Evolutionary conservation across 2,888 invertebrate species (phyloP), one percentile per base, ranked within the genome.

Genomic region (Yponomeuta evonymella): DNA sequence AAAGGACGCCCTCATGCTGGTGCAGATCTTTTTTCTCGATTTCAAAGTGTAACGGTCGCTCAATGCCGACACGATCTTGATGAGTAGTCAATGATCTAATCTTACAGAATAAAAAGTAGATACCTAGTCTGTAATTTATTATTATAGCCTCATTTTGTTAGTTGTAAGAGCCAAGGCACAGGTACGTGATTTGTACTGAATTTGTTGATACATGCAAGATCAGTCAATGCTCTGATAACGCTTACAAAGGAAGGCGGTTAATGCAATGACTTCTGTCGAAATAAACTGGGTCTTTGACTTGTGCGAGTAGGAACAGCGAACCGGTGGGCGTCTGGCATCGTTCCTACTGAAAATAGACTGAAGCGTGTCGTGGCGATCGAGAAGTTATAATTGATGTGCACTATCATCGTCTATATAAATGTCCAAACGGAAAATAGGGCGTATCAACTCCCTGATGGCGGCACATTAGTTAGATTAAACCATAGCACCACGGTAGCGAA

Each of bases 201-300:
- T 15, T 58, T 65, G 30, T 11, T 65, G 30, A 30, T 65, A 29
- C 29, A 65, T 65, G 65, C 12, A 65, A 33, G 64, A 64, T 30
- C 29, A 23, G 5, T 33, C 33, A 65, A 30, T 65, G 65, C 12
- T 65, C 65, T 65, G 8, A 12, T 10, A 65, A 65, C 5, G 29
- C 29, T 29, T 30, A 67, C 67, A 67, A 67, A 67, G 67, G 36
- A 67, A 70, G 48, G 64, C 15, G 36, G 33, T 67, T 2, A 30
- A 64, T 64, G 12, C 67, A 43, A 65, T 70, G 71, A 70, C 67
- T 71, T 48, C 23, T 63, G 23, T 69, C 23, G 43, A 65, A 33
- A 15, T 30, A 65, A 68, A 66, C n/a, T 68, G 65, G 74, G 72
- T 74, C 74, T 74, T 74, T 74, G 74, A 74, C 74, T 72, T 68